Base-by-base conservation (phyloP, 2,797 vertebrate genomes). In the Myotis planiceps region DNA sequence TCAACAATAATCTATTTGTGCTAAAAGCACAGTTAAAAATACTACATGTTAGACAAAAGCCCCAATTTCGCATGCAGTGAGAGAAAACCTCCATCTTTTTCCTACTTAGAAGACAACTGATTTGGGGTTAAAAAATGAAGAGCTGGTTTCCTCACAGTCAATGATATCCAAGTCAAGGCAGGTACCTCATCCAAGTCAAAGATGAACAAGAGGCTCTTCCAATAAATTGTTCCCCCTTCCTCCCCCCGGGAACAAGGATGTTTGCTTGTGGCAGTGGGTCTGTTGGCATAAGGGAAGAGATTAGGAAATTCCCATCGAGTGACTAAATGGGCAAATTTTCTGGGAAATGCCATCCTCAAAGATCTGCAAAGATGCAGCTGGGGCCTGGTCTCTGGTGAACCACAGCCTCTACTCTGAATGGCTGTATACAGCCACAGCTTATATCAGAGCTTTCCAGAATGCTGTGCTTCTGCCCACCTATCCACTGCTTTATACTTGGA, bases 11-110 rank as follows among this genome's bases (percentile, higher is more conserved):
- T 74, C 37, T 96, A 63, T 79, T 93, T 83, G 9, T 60, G 18
- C 32, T 94, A 87, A 96, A 95, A 83, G 51, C 27, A 74, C 37
- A 89, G 10, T 84, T 80, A n/a, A 81, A 92, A 87, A 49, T 93
- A 63, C 29, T 51, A 14, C 29, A 66, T 60, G 7, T 51, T 42
- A 78, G 71, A 74, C 45, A 96, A 69, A 83, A 9, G 5, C 58
- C 68, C 87, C 96, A 82, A 75, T 1, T 45, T 29, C 27, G 13
- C 6, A 66, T 2, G 4, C 14, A 15, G 37, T 21, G 8, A 80
- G 32, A 71, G 21, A 71, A 92, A 93, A 66, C 4, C 25, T 49
- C 19, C 13, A 78, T 4, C 45, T 94, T 93, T 19, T 37, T 95
- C 42, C 8, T 32, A 5, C 13, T 32, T 0, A 34, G 69, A 84